Evolutionary conservation across 2,113 vertebrate species (phyloP).

Genomic region (Gymnocephalus cernua): DNA sequence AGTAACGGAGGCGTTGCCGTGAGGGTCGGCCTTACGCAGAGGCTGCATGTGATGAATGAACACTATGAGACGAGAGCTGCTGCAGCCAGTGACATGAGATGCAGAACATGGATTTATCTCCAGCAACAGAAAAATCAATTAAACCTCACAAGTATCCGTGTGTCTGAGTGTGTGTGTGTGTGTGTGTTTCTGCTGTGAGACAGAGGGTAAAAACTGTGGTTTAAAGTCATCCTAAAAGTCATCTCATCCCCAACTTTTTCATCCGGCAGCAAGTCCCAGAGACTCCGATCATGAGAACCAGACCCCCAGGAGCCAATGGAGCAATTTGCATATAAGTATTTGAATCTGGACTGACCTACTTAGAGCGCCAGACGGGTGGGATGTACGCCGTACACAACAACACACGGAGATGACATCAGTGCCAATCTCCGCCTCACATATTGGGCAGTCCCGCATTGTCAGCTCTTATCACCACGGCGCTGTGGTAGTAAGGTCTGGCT

Average conservation of each 20-base stretch:
- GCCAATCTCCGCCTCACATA: not conserved
- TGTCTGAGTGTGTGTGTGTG: slow-evolving; percentile 14
- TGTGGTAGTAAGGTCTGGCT: no score
- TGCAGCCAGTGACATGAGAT: slow-evolving; percentile 68
- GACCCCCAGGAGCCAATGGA: slow-evolving; percentile 34
- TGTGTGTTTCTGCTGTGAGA: slow-evolving; percentile 6
- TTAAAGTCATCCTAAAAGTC: slow-evolving; percentile 63
- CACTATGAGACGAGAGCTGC: slow-evolving; percentile 71
- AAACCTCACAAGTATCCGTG: slow-evolving; percentile 38
- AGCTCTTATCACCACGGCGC: no score
- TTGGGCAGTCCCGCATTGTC: no score
- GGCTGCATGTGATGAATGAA: slow-evolving; percentile 75
- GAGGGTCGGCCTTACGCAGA: slow-evolving; percentile 1
- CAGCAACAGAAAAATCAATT: slow-evolving; percentile 74
- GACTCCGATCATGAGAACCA: not conserved
- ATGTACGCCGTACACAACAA: not conserved
- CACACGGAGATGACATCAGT: slow-evolving; percentile 4
- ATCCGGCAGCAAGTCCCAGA: slow-evolving; percentile 21
- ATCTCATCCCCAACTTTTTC: slow-evolving; percentile 41
- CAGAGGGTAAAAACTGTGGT: slow-evolving; percentile 12
- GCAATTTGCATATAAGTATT: slow-evolving; percentile 4
- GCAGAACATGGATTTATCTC: slow-evolving; percentile 77
- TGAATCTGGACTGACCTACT: slow-evolving; percentile 42
- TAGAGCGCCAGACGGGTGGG: slow-evolving; percentile 39
- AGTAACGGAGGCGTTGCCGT: slow-evolving; percentile 12